phyloP scores from a whole-genome alignment of 2,113 vertebrate genomes.

The Arvicanthis niloticus region DNA sequence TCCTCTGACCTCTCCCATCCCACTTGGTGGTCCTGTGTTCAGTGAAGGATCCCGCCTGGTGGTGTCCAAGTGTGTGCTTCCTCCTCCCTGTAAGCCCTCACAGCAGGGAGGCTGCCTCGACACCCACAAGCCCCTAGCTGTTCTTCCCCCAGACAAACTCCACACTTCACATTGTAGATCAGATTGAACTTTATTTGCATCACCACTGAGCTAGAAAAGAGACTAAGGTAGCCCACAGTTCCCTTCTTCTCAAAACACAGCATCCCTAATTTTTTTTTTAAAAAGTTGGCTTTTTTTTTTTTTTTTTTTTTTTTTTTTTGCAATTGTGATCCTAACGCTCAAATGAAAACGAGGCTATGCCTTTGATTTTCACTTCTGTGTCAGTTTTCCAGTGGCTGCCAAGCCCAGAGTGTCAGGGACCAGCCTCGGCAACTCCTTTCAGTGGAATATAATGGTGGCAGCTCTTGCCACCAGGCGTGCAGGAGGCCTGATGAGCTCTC shows the following conservation, averaged over 20 bases:
- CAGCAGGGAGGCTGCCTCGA: background rate
- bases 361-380: conserved; percentile 56
- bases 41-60: conserved; percentile 42
- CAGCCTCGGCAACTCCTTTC: background rate
- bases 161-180: conserved; percentile 73
- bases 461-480: background rate
- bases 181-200: conserved; percentile 74
- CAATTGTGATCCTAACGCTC: conserved; percentile 57
- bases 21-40: background rate
- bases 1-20: background rate
- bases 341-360: conserved; percentile 62
- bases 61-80: background rate
- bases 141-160: conserved; percentile 65
- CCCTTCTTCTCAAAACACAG: conserved; percentile 55
- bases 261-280: conserved; percentile 32
- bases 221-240: conserved; percentile 62
- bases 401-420: background rate
- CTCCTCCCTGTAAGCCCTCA: background rate
- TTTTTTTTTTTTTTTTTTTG: background rate
- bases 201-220: conserved; percentile 78
- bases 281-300: conserved; percentile 25
- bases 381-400: conserved; percentile 54
- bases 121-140: conserved; percentile 55
- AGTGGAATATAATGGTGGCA: background rate
- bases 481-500: background rate